Conservation (phyloP, 2,797 vertebrate genomes). For the Arctocebus calabarensis region DNA sequence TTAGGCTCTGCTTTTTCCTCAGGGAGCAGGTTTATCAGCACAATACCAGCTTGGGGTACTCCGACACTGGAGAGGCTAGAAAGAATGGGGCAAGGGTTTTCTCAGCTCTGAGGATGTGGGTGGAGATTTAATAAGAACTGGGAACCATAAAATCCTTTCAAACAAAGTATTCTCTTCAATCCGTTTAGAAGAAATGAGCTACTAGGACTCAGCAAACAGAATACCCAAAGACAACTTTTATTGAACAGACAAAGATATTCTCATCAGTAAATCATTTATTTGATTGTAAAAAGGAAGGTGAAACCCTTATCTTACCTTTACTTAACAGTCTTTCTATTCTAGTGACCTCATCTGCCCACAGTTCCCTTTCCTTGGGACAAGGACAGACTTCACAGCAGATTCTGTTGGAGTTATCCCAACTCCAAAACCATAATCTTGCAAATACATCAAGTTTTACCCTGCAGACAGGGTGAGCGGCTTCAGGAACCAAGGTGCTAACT, state of each 20-base stretch:
- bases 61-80: not conserved
- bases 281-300: slow-evolving; percentile 18
- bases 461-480: too few relatives aligned
- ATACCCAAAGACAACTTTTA: not conserved
- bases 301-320: slow-evolving; percentile 50
- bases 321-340: not conserved
- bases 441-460: not conserved
- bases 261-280: slow-evolving; percentile 52
- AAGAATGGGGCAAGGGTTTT: not conserved
- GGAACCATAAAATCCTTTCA: not conserved
- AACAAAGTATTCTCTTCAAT: slow-evolving; percentile 18
- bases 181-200: not conserved
- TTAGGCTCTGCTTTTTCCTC: not conserved
- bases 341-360: slow-evolving; percentile 36
- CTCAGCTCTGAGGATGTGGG: not conserved
- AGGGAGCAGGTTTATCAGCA: not conserved
- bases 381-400: not conserved
- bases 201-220: not conserved
- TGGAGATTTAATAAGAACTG: not conserved
- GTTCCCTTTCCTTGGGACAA: not conserved
- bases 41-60: not conserved
- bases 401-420: not conserved
- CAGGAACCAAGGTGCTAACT: not conserved
- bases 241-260: slow-evolving; percentile 68
- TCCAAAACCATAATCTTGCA: not conserved